Base-by-base conservation (phyloP, 2,888 invertebrate species). In the Sussaba pulchella region DNA sequence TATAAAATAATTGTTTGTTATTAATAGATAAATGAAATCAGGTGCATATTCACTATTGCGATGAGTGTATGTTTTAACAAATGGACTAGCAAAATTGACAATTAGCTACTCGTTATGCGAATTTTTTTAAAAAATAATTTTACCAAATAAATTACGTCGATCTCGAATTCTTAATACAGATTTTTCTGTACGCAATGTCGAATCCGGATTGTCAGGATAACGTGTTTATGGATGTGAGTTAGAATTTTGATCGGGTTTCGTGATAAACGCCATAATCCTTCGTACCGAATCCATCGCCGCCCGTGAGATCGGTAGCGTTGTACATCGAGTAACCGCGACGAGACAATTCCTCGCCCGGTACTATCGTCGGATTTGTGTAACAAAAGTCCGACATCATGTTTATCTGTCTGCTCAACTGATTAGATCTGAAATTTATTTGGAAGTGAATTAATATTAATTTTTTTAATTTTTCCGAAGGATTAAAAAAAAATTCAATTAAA, bases 281-380 rank as follows among this genome's bases (percentile, higher is more conserved):
- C 19, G 78, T 75, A 3, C 83, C 85, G 14, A 85, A 86, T 36
- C 75, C 47, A 8, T 89, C 88, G 3, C 86, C 83, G 69, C 82
- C 79, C 21, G 92, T 86, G 83, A 93, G 93, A 8, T 93, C 93
- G 1, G 90, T 86, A 8, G 91, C 92, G 86, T 92, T 91, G 91
- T 94, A 94, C 94, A 94, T 94, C 86, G 94, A 94, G 91, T 93
- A 94, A 45, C 94, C 94, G 54, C 94, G 93, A 10, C 93, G 92
- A 26, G 94, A 93, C 84, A 94, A 89, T 90, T 94, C 94, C 91
- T 94, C 94, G 9, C 94, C 94, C 0, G 94, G 94, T 1, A 92
- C 90, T 52, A 94, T 91, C 5, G 91, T 93, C 0, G 94, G 94
- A 92, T 94, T 94, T 57, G 91, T 89, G 78, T 91, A 90, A 85